phyloP scores from a whole-genome alignment of 2,888 invertebrate genomes.

The Nowickia ferox region DNA sequence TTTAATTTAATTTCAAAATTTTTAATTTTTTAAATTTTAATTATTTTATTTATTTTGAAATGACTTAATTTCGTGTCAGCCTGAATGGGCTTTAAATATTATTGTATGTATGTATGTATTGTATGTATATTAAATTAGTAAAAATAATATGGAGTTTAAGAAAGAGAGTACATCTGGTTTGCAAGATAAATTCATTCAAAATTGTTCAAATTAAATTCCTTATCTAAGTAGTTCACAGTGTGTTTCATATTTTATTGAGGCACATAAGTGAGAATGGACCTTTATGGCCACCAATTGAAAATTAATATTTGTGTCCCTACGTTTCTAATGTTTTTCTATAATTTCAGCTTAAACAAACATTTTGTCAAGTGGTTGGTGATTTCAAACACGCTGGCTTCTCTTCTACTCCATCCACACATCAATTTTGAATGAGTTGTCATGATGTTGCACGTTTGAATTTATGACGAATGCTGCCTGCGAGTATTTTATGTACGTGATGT shows the following conservation, averaged over 20 bases:
- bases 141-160: no score
- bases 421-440: constrained; percentile 39
- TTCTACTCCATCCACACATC: not conserved
- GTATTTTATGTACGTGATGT: not conserved
- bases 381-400: not conserved
- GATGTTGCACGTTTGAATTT: constrained; percentile 40
- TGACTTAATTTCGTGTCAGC: no score
- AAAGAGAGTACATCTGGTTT: no score
- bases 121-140: no score
- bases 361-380: constrained; percentile 62
- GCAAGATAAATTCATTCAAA: no score
- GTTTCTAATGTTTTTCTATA: constrained; percentile 68
- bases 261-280: not conserved
- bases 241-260: not conserved
- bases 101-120: no score
- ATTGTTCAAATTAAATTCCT: no score
- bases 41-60: no score
- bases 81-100: no score
- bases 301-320: constrained; percentile 68
- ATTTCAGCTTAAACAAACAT: constrained; percentile 70
- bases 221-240: not conserved
- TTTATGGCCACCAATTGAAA: constrained; percentile 55
- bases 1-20: no score
- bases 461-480: not conserved
- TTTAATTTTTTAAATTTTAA: no score